Evolutionary conservation across 2,888 invertebrate genomes (phyloP), one percentile per base, ranked within the genome.

Genomic region (Troides aeacus): DNA sequence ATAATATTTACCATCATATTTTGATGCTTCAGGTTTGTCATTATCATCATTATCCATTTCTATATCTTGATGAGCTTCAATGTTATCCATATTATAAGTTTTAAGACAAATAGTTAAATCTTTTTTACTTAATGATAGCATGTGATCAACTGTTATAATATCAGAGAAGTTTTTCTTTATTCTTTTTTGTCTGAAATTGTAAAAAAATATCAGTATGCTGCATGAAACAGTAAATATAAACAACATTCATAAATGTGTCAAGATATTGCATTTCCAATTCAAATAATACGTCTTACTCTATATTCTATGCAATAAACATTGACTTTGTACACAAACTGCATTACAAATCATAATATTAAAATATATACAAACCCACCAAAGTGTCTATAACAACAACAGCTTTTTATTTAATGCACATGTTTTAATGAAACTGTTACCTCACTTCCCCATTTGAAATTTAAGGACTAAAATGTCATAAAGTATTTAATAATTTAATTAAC

Each of bases 31-130:
- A 18, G 75, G 71, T 66, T 81, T 76, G n/a, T 73, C 75, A 39
- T 79, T 80, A 59, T 79, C 79, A 60, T 79, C 79, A 36, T 81
- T 79, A n/a, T 79, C 80, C 78, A 83, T 78, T 39, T 81, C 76
- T n/a, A 80, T 82, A 39, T 84, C 82, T 17, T 75, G 72, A 10
- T 72, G 60, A 24, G 73, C 69, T 60, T 74, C 74, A 18, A 78
- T 24, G n/a, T 86, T 83, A 73, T 84, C 82, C 17, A 80, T 76
- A 69, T 83, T 81, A 71, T 81, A 90, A 75, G 81, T 85, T 73
- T 90, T 92, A 1, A 92, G 83, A 21, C 86, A 79, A 42, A 92
- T 90, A 58, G 74, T 87, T 2, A 92, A 78, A 61, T 89, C 88
- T 70, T 82, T 87, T 74, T 77, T 82, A 69, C 80, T 84, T 24